phyloP scores from a whole-genome alignment of 2,888 invertebrate genomes.

The Lithophane socia region DNA sequence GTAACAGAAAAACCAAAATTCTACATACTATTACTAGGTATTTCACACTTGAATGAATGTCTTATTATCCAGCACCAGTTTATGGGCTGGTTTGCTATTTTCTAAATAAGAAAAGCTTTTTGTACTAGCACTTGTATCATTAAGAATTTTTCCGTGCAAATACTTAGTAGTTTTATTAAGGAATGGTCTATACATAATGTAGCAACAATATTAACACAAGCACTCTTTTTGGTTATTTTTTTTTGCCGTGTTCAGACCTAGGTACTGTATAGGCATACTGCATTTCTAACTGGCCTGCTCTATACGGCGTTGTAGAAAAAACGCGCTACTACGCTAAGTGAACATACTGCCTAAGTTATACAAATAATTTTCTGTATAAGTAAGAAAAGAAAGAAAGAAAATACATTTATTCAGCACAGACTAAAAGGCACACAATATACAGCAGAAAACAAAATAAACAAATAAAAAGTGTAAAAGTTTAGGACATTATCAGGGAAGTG shows the following conservation, averaged over 20 bases:
- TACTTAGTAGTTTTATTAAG: slow-evolving; percentile 15
- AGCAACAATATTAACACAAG: slow-evolving; percentile 27
- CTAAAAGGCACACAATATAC: no score
- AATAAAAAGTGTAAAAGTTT: no score
- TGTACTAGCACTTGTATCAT: neutral
- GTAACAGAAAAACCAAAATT: neutral
- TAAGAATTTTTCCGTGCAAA: neutral
- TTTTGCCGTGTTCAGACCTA: slow-evolving; percentile 31
- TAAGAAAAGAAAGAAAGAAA: no score
- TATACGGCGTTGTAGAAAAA: slow-evolving; percentile 52
- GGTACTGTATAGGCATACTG: slow-evolving; percentile 16
- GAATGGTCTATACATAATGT: slow-evolving; percentile 19
- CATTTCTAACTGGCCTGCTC: slow-evolving; percentile 28
- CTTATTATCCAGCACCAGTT: neutral
- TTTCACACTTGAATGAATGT: neutral
- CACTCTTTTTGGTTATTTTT: slow-evolving; percentile 46
- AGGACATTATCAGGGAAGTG: no score
- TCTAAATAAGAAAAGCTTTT: slow-evolving; percentile 22
- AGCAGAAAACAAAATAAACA: no score
- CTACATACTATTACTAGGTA: neutral
- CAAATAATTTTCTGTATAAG: slow-evolving; percentile 36
- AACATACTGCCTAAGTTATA: slow-evolving; percentile 38
- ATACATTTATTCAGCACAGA: no score
- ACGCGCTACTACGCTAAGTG: slow-evolving; percentile 6
- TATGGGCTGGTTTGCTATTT: neutral